Evolutionary conservation across 2,113 vertebrate genomes (phyloP), one percentile per base, ranked within the genome.

Genomic region (Chunga burmeisteri): DNA sequence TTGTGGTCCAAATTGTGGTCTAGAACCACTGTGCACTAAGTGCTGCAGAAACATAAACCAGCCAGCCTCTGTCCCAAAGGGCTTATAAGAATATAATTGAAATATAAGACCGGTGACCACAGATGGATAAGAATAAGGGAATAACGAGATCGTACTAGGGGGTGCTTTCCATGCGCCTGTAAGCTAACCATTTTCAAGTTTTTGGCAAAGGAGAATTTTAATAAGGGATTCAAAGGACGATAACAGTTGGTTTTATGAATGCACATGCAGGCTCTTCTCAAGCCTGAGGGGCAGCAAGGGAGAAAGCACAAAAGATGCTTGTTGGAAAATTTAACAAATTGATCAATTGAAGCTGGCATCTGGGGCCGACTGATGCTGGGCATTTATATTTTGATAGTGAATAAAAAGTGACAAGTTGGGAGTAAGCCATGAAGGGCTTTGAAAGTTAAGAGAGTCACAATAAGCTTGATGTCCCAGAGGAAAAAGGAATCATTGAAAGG

Each of bases 261-360:
- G 95, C 91, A 85, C 89, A 92, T 49, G 92, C 86, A 93, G 92
- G 77, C 88, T 96, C 83, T 91, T 96, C 96, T 94, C 83, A 79
- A 96, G 96, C 94, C 93, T 91, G 95, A 97, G 96, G 94, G 96
- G 91, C 92, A 94, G 86, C 88, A 75, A 95, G 94, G 93, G 88
- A 96, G 86, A 97, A 96, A 95, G 96, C 96, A 97, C 96, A 96
- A 96, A 97, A 96, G 97, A 93, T 97, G 92, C 91, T 95, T 96
- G 96, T 97, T 96, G 95, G 96, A 88, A 96, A 96, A 95, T 95
- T 72, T 94, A 95, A 97, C 95, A 97, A 96, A 96, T 95, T 96
- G 96, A 96, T 97, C 96, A 96, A 94, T 96, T 96, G 96, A 93
- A 94, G 90, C 83, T 97, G 95, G 96, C 95, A 95, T 96, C 95